Conservation (phyloP, 2,113 vertebrate genomes). For the Kryptolebias marmoratus region DNA sequence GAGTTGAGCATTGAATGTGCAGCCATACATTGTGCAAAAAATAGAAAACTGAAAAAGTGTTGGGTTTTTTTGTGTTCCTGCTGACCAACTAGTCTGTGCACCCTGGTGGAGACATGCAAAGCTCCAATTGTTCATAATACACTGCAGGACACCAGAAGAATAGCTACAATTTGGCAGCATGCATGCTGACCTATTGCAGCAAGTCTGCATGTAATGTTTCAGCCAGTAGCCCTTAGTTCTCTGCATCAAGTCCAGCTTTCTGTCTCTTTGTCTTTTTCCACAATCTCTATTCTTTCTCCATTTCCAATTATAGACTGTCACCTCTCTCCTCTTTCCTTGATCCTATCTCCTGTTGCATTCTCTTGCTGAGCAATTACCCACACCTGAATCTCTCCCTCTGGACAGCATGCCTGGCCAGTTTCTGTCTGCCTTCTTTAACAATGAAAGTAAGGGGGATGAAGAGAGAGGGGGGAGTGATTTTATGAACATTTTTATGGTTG, state of each 20-base stretch:
- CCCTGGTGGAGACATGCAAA: constrained; percentile 26
- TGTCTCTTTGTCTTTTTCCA: constrained; percentile 12
- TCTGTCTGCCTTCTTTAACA: constrained; percentile 39
- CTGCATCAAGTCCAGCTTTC: not conserved
- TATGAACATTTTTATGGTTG: constrained; percentile 29
- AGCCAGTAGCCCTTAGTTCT: not conserved
- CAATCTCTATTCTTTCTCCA: constrained; percentile 43
- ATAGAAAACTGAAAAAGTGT: not conserved
- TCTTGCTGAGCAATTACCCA: constrained; percentile 66
- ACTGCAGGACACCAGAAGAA: constrained; percentile 29
- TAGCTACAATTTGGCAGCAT: constrained; percentile 52
- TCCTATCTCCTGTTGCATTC: constrained; percentile 65
- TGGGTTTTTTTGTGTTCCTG: constrained; percentile 2
- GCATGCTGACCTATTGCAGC: constrained; percentile 44
- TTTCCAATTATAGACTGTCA: constrained; percentile 65
- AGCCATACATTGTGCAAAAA: constrained; percentile 16
- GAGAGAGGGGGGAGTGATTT: constrained; percentile 27
- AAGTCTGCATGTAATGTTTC: constrained; percentile 42
- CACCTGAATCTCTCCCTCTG: constrained; percentile 48
- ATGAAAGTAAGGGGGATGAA: constrained; percentile 35
- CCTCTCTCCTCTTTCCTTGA: constrained; percentile 45
- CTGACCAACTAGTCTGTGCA: constrained; percentile 7
- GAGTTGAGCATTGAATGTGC: constrained; percentile 19
- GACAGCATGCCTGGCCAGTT: constrained; percentile 49
- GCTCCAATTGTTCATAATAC: constrained; percentile 21